phyloP scores from a whole-genome alignment of 1,140 invertebrate genomes.

The Tachypleus tridentatus region DNA sequence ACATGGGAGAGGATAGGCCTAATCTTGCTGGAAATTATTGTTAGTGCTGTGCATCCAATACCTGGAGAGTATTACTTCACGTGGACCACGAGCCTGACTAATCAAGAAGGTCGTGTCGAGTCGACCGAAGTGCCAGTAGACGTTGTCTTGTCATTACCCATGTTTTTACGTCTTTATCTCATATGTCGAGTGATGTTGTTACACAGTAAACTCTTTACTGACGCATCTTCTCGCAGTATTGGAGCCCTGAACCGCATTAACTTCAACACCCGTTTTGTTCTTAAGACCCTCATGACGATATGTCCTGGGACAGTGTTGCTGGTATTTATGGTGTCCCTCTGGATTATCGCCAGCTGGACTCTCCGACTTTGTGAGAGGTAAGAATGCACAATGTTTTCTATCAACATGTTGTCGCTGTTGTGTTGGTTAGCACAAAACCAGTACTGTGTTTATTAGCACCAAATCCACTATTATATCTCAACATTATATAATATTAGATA shows the following conservation, averaged over 20 bases:
- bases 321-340: slow-evolving; percentile 97
- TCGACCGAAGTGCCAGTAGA: slow-evolving; percentile 70
- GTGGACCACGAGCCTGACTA: slow-evolving; percentile 90
- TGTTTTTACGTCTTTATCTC: slow-evolving; percentile 98
- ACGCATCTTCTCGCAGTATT: slow-evolving; percentile 64
- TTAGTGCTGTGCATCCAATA: slow-evolving; percentile 94
- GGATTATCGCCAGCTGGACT: slow-evolving; percentile 99
- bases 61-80: slow-evolving; percentile 93
- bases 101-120: slow-evolving; percentile 55
- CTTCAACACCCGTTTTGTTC: slow-evolving; percentile 97
- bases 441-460: too few relatives aligned
- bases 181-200: slow-evolving; percentile 98
- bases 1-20: slow-evolving; percentile 90
- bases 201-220: slow-evolving; percentile 97
- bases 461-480: too few relatives aligned
- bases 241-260: slow-evolving; percentile 98
- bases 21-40: slow-evolving; percentile 79
- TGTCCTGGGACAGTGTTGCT: slow-evolving; percentile 96
- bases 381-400: slow-evolving; percentile 26
- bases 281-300: slow-evolving; percentile 99
- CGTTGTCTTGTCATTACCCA: slow-evolving; percentile 91
- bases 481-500: too few relatives aligned
- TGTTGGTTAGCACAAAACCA: too few relatives aligned
- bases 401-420: too few relatives aligned
- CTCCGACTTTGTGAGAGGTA: slow-evolving; percentile 97